Evolutionary conservation across 2,797 vertebrate genomes (phyloP), one percentile per base, ranked within the genome.

Genomic region (Cheracebus regulus): DNA sequence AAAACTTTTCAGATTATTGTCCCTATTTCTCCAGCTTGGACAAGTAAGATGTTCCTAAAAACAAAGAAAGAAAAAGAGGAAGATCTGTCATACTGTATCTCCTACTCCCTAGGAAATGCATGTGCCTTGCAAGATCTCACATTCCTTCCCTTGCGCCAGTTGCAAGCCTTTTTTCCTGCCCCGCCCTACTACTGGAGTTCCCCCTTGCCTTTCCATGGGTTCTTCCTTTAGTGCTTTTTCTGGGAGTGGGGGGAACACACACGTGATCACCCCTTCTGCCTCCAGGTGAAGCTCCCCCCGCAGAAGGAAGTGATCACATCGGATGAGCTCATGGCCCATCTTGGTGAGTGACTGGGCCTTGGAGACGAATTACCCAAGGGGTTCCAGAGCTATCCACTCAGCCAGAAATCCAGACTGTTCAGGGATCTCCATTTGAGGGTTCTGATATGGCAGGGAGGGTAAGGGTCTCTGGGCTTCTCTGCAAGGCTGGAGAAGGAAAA

Each of bases 321-420:
- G 0, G 99, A 99, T 36, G 99, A 99, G 93, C 99, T 99, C 97
- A 99, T 99, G 99, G 98, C 99, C 52, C 99, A 99, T 89, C 98
- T 99, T 10, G 99, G 99, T 99, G 98, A 98, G 98, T 96, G 64
- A 73, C 41, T 22, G 20, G 39, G 13, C 61, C 83, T 67, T 76
- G 30, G 70, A 82, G 55, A 75, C 75, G 48, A 83, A 80, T 86
- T 50, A 6, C 55, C 84, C 28, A 30, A 30, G 33, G 64, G 36
- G 15, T 33, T 79, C 46, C 39, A 48, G 78, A 73, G 4, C 72
- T 67, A 2, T 26, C 57, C 33, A 13, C 19, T 52, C 46, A 89
- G 28, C 61, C 22, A 86, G 80, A 96, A 95, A 64, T 82, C 70
- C 82, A 83, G 83, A 91, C 24, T 28, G 22, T 5, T 6, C 52